These are phyloP conservation scores for Harmothoe impar DNA, from an alignment of 2,888 invertebrate species.

Conservation along the genomic window DNA sequence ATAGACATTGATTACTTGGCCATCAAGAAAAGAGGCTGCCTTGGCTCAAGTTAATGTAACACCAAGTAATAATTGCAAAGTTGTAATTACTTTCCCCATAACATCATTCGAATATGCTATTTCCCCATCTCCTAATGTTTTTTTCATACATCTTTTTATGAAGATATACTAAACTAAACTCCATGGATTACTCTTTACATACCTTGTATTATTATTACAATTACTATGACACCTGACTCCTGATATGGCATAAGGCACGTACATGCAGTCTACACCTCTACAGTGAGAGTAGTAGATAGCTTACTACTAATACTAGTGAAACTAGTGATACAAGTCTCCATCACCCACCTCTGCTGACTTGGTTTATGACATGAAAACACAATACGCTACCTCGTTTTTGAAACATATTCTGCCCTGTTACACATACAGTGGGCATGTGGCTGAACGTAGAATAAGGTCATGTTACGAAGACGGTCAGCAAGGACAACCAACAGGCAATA, in stretches of 20 bases:
- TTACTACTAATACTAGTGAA: not conserved
- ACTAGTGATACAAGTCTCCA: not conserved
- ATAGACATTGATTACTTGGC: no score
- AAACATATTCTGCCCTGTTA: not conserved
- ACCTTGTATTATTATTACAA: not conserved
- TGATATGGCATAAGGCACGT: not conserved
- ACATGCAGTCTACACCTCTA: not conserved
- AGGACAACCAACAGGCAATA: no score
- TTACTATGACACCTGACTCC: not conserved
- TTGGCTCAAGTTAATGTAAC: slow-evolving; percentile 2
- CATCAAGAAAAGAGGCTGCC: no score
- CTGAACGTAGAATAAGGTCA: no score
- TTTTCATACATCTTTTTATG: not conserved
- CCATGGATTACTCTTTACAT: not conserved
- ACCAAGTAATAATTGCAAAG: not conserved
- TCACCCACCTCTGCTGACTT: slow-evolving; percentile 13
- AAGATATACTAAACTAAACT: slow-evolving; percentile 15
- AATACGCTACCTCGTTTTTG: slow-evolving; percentile 11
- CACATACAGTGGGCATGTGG: no score
- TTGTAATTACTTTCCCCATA: not conserved
- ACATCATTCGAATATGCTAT: slow-evolving; percentile 2
- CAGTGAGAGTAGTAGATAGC: not conserved
- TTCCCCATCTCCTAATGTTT: not conserved
- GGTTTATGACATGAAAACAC: not conserved
- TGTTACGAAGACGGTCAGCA: no score